These are phyloP conservation scores for Melanotaenia trifasciata DNA, from an alignment of 2,797 vertebrate species.

Conservation along the genomic window DNA sequence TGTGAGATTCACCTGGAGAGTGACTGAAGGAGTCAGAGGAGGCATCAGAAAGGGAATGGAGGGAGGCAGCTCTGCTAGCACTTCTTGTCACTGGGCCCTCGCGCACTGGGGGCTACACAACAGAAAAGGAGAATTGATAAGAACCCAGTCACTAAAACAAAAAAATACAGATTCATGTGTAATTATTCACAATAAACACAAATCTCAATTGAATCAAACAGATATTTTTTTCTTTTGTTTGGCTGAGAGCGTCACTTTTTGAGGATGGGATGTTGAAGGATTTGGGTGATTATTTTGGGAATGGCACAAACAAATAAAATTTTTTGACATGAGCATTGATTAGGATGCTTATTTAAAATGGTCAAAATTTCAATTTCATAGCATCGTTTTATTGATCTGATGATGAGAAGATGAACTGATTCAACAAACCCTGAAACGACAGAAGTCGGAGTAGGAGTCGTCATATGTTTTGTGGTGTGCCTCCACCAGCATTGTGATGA, in stretches of 20 bases:
- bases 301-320: too few relatives aligned
- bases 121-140: constrained; percentile 32
- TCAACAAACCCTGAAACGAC: constrained; percentile 89
- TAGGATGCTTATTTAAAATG: too few relatives aligned
- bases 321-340: too few relatives aligned
- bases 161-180: neutral
- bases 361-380: neutral
- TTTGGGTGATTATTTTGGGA: neutral
- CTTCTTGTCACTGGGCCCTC: constrained; percentile 66
- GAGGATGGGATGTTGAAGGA: too few relatives aligned
- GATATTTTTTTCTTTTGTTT: too few relatives aligned
- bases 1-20: constrained; percentile 86
- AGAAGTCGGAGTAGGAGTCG: constrained; percentile 92
- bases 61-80: constrained; percentile 80
- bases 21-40: constrained; percentile 87
- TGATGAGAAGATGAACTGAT: neutral
- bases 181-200: neutral
- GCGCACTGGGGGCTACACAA: constrained; percentile 91
- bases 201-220: too few relatives aligned
- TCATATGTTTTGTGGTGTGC: constrained; percentile 97
- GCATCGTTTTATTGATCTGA: neutral
- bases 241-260: too few relatives aligned
- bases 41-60: constrained; percentile 87
- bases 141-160: neutral
- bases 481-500: constrained; percentile 90